Evolutionary conservation across 2,888 invertebrate genomes (phyloP), one percentile per base, ranked within the genome.

Genomic region (Cloeon dipterum): DNA sequence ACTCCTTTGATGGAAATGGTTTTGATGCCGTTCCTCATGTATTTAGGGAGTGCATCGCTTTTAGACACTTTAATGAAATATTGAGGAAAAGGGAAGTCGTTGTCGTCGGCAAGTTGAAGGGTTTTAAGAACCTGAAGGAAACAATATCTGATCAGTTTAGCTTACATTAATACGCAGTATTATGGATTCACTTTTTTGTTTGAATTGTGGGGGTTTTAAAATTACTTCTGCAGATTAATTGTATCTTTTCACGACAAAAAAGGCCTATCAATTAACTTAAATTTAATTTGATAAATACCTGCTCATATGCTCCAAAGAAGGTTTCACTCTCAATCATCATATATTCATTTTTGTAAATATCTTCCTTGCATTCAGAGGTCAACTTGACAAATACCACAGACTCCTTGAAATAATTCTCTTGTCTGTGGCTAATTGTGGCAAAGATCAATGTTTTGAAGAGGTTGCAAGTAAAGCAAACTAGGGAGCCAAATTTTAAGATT

Each of bases 291-390:
- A n/a, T n/a, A n/a, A n/a, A n/a, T 0, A 81, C 76, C 48, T 75
- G 70, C 42, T 71, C 63, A 50, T 83, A 85, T 0, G 83, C 78
- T 49, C 83, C 83, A 50, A 83, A 82, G 52, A 74, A 86, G 1
- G 76, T 70, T 36, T 69, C 70, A 36, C 77, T 73, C 51, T 83
- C 81, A 3, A 77, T 65, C 75, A 83, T 76, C 37, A 57, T 52
- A 33, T 58, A 50, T 17, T 46, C 45, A 2, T 50, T 48, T 25
- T 53, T 53, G 14, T 51, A 48, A 35, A 58, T 44, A 52, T 32
- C 25, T 20, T 39, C 36, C 21, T 43, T 32, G 20, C 45, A 34
- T 20, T 38, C 39, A 14, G 54, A 13, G 25, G 54, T 13, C 57
- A 72, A 49, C 32, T 63, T 50, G 35, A 60, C 53, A 2, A 50